These are phyloP conservation scores for Neodontobutis hainanensis DNA, from an alignment of 2,113 vertebrate species.

Conservation along the genomic window DNA sequence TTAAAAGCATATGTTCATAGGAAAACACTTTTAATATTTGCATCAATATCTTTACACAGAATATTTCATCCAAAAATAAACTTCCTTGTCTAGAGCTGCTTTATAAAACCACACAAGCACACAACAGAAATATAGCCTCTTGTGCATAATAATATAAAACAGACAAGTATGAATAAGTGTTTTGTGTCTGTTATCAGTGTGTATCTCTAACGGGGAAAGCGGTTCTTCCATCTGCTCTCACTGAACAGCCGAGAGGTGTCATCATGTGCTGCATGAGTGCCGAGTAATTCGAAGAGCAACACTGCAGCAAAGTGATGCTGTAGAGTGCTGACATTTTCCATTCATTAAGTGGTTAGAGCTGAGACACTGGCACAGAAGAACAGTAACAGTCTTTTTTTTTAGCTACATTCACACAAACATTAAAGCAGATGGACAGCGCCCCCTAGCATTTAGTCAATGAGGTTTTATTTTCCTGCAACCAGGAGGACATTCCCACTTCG, in stretches of 20 bases:
- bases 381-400: not conserved
- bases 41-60: conserved; percentile 18
- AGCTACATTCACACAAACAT: conserved; percentile 15
- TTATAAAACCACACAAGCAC: conserved; percentile 12
- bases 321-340: conserved; percentile 1
- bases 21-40: conserved; percentile 2
- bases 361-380: not conserved
- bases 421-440: not conserved
- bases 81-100: conserved; percentile 26
- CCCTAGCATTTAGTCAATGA: not conserved
- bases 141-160: not conserved
- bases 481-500: too few relatives aligned
- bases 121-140: conserved; percentile 2
- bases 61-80: conserved; percentile 43
- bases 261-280: conserved; percentile 1
- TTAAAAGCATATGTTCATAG: conserved; percentile 8
- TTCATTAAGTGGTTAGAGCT: conserved; percentile 3
- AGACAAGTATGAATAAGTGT: conserved; percentile 5
- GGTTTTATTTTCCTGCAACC: too few relatives aligned
- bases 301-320: conserved; percentile 6
- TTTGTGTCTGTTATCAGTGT: not conserved
- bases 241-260: not conserved
- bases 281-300: not conserved
- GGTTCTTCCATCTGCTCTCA: not conserved
- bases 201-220: not conserved